Evolutionary conservation across 2,113 vertebrate species (phyloP), one percentile per base, ranked within the genome.

Genomic region (Neodon shergylaensis): DNA sequence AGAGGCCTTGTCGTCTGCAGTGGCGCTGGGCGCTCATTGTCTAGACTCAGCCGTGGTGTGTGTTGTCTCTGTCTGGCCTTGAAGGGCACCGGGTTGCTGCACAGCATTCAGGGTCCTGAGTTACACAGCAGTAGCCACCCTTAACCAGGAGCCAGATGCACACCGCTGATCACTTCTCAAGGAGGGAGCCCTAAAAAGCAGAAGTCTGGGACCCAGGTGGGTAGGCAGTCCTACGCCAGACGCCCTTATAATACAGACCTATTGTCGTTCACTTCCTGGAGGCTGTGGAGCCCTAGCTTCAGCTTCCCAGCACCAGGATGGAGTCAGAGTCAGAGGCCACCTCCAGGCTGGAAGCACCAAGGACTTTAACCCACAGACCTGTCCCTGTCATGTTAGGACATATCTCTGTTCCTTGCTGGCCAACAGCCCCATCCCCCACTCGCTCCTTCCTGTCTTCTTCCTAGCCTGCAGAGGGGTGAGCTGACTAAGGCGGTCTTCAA

Each of bases 181-280:
- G 79, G 70, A 94, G 70, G 21, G 1, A 5, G 1, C 22, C 84
- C 85, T 58, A 0, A 31, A 7, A 1, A 16, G 0, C 24, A 9
- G 65, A 24, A 58, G 14, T 26, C 77, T 90, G 7, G 68, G 61
- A 44, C 73, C 54, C 24, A 70, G 44, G 33, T 42, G 66, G 65
- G 33, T 0, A 2, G 1, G 7, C 0, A 3, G 12, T 65, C 63
- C 3, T 52, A 61, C 31, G 52, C 72, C 86, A 31, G 44, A 33
- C 6, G 42, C 85, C 85, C 78, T 91, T 61, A 17, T 86, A 78
- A 72, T 9, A 5, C 28, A 47, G 58, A 5, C 44, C 1, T 0
- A 2, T 54, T 7, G 4, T 4, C 16, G 2, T 36, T 21, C 31
- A 39, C 42, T 33, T 13, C 63, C 49, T 1, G 0, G 2, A 3